Conservation (phyloP, 2,113 vertebrate species). For the Dicerorhinus sumatrensis region DNA sequence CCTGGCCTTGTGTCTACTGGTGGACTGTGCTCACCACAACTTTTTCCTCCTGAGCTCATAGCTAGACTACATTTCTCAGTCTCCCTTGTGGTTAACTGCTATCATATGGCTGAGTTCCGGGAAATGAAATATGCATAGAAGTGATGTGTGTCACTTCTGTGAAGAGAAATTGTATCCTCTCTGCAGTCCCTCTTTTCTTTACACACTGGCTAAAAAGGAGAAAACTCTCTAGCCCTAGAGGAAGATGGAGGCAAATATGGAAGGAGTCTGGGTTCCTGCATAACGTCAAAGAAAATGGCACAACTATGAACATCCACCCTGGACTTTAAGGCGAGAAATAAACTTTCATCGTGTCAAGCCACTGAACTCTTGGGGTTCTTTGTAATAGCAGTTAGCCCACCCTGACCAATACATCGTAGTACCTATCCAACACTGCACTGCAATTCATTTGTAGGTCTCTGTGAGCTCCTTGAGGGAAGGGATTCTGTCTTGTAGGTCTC, state of each 20-base stretch:
- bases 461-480: not conserved
- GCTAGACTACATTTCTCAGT: conserved; percentile 2
- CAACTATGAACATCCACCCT: not conserved
- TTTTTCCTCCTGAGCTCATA: not conserved
- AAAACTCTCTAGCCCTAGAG: not conserved
- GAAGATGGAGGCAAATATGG: not conserved
- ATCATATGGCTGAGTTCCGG: not conserved
- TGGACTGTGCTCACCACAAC: not conserved
- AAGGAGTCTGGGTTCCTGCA: not conserved
- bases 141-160: not conserved
- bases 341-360: not conserved
- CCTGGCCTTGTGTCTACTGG: not conserved
- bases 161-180: conserved; percentile 3
- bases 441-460: not conserved
- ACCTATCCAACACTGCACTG: not conserved
- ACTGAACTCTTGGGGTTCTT: not conserved
- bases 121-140: not conserved
- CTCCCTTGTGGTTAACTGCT: not conserved
- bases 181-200: not conserved
- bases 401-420: not conserved
- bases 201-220: conserved; percentile 16
- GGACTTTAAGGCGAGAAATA: not conserved
- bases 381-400: not conserved
- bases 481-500: not conserved
- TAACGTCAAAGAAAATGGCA: conserved; percentile 40